Base-by-base conservation (phyloP, 2,888 invertebrate species). In the Lasioglossum vierecki region DNA sequence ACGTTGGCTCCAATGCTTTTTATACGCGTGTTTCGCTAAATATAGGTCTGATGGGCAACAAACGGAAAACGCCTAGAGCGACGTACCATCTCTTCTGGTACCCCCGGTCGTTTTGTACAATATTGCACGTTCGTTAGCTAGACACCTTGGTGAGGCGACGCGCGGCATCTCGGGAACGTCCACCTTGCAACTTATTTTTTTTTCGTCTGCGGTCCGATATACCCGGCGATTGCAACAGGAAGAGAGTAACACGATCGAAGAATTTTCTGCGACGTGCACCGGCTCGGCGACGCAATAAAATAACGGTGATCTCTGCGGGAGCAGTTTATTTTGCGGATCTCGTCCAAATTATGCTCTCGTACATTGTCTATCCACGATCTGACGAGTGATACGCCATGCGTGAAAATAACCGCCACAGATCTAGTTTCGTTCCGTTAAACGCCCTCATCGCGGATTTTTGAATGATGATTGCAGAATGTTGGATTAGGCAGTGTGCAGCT, bases 21-120 rank as follows among this genome's bases (percentile, higher is more conserved):
- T 90, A 81, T 87, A 82, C 68, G 79, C 78, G 63, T 76, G 82
- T 90, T 89, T 89, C 76, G 85, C 89, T 89, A 89, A 89, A 85
- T 90, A 87, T 89, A 89, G 89, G 68, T 30, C 66, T 44, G 39
- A 74, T 79, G 80, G 68, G 79, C 76, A 83, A 87, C 75, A 82
- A 85, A 85, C 87, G 71, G 76, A 80, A 83, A 88, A 86, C 74
- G 77, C 66, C 68, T 39, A 57, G 71, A 22, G 26, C 39, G 82
- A 79, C 86, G 63, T 86, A 80, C 68, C 1, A 0, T 9, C 68
- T 35, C 68, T 35, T 22, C 22, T 68, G 46, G 53, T 49, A 41
- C 30, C 46, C 15, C 15, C 30, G 30, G 66, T 79, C 79, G n/a
- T 68, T 86, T 82, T 87, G 46, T 30, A 63, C 72, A 18, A 73